Percentiles rank a stretch among this genome's conserved stretches.
These are phyloP conservation scores for Huso huso DNA, from an alignment of 2,797 vertebrate genomes.

Conservation along the genomic window DNA sequence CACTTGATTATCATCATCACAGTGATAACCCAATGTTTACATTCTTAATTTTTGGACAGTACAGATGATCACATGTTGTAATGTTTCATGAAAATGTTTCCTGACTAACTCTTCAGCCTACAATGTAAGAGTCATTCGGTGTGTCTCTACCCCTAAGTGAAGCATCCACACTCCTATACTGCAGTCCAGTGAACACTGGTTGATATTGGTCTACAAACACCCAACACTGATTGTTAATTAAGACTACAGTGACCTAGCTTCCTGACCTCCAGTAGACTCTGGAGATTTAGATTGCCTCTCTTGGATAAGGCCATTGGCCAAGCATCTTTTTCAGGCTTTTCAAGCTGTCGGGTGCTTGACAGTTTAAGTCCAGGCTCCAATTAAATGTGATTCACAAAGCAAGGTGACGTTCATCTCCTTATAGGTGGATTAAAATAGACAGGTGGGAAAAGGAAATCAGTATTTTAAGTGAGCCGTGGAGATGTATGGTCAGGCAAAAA, in stretches of 20 bases:
- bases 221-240: slow-evolving; percentile 64
- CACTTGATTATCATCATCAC: no score
- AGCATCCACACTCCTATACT: no score
- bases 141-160: no score
- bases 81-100: no score
- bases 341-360: slow-evolving; percentile 67
- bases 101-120: no score
- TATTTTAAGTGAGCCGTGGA: slow-evolving; percentile 57
- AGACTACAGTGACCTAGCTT: slow-evolving; percentile 62
- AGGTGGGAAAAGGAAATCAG: slow-evolving; percentile 39
- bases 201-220: no score
- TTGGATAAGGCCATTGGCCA: slow-evolving; percentile 62
- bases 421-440: slow-evolving; percentile 67
- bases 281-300: slow-evolving; percentile 70
- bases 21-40: no score
- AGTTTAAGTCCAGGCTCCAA: slow-evolving; percentile 75
- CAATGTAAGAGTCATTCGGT: no score
- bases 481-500: slow-evolving; percentile 57
- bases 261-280: slow-evolving; percentile 60
- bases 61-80: no score
- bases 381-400: slow-evolving; percentile 75
- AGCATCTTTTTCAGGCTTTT: slow-evolving; percentile 54
- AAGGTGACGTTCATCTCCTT: slow-evolving; percentile 75
- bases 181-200: no score
- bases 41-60: no score